These are phyloP conservation scores for Diadumene lineata DNA, from an alignment of 92 coral and sea anemone species.

Conservation along the genomic window DNA sequence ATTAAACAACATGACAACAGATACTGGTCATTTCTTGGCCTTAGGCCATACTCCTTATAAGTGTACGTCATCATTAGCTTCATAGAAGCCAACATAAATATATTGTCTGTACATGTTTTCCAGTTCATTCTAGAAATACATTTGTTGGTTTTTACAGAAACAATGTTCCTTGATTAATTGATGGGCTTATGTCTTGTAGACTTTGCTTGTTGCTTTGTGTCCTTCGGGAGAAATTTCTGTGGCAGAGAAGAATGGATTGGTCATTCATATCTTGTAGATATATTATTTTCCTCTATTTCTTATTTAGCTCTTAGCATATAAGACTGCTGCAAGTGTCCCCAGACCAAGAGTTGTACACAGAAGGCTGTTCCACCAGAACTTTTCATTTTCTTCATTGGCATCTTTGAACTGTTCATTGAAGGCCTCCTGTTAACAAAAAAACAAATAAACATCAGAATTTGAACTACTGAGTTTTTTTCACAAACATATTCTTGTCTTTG, in stretches of 20 bases:
- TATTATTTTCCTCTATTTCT: background rate
- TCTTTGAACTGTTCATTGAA: slow-evolving; percentile 88
- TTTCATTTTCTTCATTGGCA: slow-evolving; percentile 66
- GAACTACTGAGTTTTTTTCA: background rate
- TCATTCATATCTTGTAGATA: background rate
- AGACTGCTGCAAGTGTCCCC: slow-evolving; percentile 71
- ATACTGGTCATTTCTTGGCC: slow-evolving; percentile 27
- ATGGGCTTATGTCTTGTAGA: background rate
- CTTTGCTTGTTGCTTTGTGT: background rate
- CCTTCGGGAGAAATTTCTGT: background rate
- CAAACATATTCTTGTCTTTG: background rate
- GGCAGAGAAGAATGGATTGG: background rate
- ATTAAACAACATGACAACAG: slow-evolving; percentile 10
- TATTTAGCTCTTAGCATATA: slow-evolving; percentile 49
- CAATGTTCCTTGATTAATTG: too few species aligned
- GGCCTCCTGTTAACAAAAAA: slow-evolving; percentile 61
- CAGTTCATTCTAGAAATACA: slow-evolving; percentile 18
- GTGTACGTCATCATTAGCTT: slow-evolving; percentile 17
- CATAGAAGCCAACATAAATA: slow-evolving; percentile 37
- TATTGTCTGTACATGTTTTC: background rate
- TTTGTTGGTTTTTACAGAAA: background rate
- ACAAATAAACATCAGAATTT: background rate
- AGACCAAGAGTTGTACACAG: slow-evolving; percentile 84
- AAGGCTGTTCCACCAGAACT: slow-evolving; percentile 84
- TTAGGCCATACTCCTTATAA: slow-evolving; percentile 36